Base-by-base conservation (phyloP, 2,797 vertebrate genomes). In the Percopsis omiscomaycus region DNA sequence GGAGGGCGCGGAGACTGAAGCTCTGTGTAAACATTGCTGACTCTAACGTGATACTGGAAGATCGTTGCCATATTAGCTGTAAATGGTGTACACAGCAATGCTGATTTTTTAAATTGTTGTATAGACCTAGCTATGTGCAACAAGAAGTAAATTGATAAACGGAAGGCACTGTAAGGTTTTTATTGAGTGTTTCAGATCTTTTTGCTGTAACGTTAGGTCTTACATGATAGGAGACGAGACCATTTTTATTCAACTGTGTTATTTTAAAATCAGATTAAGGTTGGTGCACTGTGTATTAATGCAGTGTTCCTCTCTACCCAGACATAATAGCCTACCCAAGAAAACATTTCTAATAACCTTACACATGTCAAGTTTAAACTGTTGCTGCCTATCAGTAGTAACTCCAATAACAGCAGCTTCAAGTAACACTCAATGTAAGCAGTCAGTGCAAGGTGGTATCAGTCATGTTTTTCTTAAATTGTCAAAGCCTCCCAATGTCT, bases 311-410 rank as follows among this genome's bases (percentile, higher is more conserved):
- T 68, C 12, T 55, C 12, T 55, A 52, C 53, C 67, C 28, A 29
- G 59, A 74, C 50, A 61, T 69, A 57, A 49, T 22, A 22, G 22
- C 22, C 22, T 22, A 22, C 22, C 32, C 68, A 61, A 75, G 68
- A 63, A 79, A 84, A 83, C 61, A 68, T 70, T 75, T 57, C 77
- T 66, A 80, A 74, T 81, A 72, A 85, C 81, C 81, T 72, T 62
- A 77, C 68, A 68, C 60, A 67, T 64, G 79, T 68, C 71, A 76
- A 75, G 70, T 65, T 53, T 54, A 59, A 48, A 59, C 4, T 11
- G 30, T 44, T 66, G 15, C 64, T 65, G 49, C 50, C 15, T 16
- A 59, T 44, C 66, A n/a, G 52, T 11, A n/a, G 5, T 42, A 42
- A 22, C 14, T 61, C 32, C 53, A 61, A 28, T 37, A 44, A 56